A percentile compares a stretch with the other conserved stretches of the same genome.
Conservation (phyloP, 2,888 invertebrate species). For the Mechanitis messenoides region DNA sequence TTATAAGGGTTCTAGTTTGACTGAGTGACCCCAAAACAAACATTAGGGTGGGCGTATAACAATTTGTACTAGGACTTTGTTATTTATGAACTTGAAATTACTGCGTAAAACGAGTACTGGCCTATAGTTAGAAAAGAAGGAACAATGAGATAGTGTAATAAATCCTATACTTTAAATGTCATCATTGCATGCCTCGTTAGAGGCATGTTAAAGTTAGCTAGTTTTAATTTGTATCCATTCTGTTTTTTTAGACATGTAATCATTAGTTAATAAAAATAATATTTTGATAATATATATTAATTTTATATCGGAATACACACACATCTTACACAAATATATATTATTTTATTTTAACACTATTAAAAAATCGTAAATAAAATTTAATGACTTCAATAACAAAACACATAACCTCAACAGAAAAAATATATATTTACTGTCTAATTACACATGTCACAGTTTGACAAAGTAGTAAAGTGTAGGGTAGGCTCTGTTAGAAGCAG, state of each 20-base stretch:
- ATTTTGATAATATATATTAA: too few relatives aligned
- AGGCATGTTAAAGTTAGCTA: too few relatives aligned
- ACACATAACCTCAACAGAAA: conserved; percentile 7
- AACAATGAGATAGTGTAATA: too few relatives aligned
- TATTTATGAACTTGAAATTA: conserved; percentile 4
- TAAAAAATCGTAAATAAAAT: too few relatives aligned
- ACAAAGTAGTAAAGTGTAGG: conserved; percentile 26
- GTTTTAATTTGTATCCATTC: too few relatives aligned
- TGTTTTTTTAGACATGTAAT: too few relatives aligned
- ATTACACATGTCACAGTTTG: conserved; percentile 23
- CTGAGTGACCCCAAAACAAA: conserved; percentile 6
- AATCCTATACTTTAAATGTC: too few relatives aligned
- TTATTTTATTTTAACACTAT: too few relatives aligned
- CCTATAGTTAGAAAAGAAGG: background rate
- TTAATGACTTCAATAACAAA: background rate
- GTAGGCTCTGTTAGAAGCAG: conserved; percentile 24
- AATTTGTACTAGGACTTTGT: conserved; percentile 2
- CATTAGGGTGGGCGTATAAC: conserved; percentile 4
- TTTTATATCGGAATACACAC: too few relatives aligned
- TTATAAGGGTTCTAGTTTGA: conserved; percentile 6
- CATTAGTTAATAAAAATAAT: too few relatives aligned
- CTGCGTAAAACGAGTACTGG: background rate
- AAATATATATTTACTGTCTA: conserved; percentile 14
- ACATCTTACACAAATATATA: too few relatives aligned
- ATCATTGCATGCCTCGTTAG: too few relatives aligned